phyloP scores from a whole-genome alignment of 2,797 vertebrate genomes.

The Sphenodon punctatus region DNA sequence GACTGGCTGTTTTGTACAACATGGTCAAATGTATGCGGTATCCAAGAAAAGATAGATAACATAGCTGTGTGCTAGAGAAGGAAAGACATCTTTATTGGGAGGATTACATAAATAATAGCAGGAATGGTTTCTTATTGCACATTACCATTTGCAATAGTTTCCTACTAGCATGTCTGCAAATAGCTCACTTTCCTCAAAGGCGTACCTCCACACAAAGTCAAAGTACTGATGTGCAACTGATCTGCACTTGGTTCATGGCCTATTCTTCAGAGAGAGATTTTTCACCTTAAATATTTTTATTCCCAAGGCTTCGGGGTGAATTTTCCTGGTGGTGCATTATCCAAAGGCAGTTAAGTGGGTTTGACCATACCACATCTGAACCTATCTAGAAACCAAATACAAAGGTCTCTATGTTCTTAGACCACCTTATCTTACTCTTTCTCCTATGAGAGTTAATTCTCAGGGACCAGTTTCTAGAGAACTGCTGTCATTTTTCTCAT shows the following conservation, averaged over 20 bases:
- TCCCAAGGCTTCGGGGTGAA: background rate
- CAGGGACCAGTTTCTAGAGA: too few species aligned
- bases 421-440: background rate
- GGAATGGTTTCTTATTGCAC: conserved; percentile 39
- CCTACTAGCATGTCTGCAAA: conserved; percentile 15
- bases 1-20: background rate
- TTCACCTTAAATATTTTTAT: too few species aligned
- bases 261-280: background rate
- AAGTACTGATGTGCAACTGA: background rate
- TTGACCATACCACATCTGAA: background rate
- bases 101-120: conserved; percentile 25
- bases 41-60: conserved; percentile 1
- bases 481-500: background rate
- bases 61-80: conserved; percentile 27
- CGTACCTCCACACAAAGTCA: background rate
- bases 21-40: background rate
- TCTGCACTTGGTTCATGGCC: background rate
- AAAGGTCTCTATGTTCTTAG: background rate
- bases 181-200: background rate
- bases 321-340: background rate
- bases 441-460: background rate
- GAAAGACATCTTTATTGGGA: conserved; percentile 55
- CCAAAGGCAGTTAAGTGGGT: background rate
- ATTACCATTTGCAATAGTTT: conserved; percentile 18
- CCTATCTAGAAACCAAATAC: background rate